phyloP scores from a whole-genome alignment of 2,797 vertebrate species.

The Lepus townsendii region DNA sequence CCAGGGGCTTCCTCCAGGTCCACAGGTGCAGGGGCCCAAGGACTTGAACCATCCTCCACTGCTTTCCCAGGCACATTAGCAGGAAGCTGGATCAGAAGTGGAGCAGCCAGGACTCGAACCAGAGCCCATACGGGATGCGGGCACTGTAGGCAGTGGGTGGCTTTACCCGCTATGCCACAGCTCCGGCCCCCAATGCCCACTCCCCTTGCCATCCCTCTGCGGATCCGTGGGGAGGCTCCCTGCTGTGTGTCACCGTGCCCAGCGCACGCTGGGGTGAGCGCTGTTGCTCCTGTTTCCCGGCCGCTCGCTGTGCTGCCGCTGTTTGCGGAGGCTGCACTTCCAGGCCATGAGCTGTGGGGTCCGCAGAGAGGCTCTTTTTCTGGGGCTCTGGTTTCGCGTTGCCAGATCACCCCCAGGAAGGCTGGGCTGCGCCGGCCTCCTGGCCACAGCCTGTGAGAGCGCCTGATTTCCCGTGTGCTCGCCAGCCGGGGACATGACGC shows the following conservation, averaged over 20 bases:
- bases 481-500: not conserved
- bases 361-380: not conserved
- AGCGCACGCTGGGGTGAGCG: not conserved
- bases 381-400: not conserved
- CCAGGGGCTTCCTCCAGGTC: no score
- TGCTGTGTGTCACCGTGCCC: not conserved
- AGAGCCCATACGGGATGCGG: no score
- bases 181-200: no score
- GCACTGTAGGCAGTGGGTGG: no score
- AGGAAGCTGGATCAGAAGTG: no score
- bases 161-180: no score
- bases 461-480: not conserved
- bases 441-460: not conserved
- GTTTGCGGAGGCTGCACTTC: slow-evolving; percentile 7
- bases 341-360: not conserved
- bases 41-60: no score
- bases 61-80: no score
- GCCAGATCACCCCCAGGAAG: slow-evolving; percentile 8
- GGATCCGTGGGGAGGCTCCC: not conserved
- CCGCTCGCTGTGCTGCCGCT: not conserved
- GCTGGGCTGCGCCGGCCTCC: not conserved
- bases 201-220: not conserved
- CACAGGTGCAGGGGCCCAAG: no score
- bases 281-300: not conserved
- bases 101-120: no score